phyloP scores from a whole-genome alignment of 1,140 invertebrate species.

The Bombus pyrosoma region DNA sequence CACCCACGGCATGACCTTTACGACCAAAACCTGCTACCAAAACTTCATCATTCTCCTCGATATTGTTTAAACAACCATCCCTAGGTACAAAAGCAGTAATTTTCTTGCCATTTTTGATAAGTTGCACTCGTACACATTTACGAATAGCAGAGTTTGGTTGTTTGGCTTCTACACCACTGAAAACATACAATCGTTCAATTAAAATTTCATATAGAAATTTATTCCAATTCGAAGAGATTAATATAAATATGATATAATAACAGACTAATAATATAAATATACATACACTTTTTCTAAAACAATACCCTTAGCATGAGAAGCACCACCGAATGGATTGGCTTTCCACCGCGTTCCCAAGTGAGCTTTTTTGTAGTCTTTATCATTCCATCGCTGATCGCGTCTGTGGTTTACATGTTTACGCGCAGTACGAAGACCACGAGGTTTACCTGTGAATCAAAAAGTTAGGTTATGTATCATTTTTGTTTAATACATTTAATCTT shows the following conservation, averaged over 20 bases:
- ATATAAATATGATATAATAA: too few relatives aligned
- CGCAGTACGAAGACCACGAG: conserved; percentile 98
- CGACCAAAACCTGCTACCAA: conserved; percentile 99
- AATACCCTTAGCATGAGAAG: conserved; percentile 99
- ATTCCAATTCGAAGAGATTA: neutral
- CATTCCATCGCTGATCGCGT: conserved; percentile 98
- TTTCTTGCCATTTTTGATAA: conserved; percentile 99
- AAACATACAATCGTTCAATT: conserved; percentile 30
- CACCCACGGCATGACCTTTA: conserved; percentile 99
- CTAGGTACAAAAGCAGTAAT: conserved; percentile 99
- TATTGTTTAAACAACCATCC: conserved; percentile 99
- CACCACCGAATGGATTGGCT: conserved; percentile 99
- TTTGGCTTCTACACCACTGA: conserved; percentile 98
- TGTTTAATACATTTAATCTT: neutral
- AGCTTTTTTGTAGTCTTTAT: conserved; percentile 99
- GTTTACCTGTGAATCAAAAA: conserved; percentile 91
- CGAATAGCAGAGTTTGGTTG: conserved; percentile 99
- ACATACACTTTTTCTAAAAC: conserved; percentile 99
- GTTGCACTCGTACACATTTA: conserved; percentile 99
- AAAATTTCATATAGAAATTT: neutral
- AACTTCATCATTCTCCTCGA: conserved; percentile 99
- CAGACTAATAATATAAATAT: neutral
- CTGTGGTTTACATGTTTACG: conserved; percentile 98
- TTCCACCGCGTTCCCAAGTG: conserved; percentile 99
- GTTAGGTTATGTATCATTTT: conserved; percentile 22